Evolutionary conservation across 2,888 invertebrate genomes (phyloP).

Genomic region (Stramonita haemastoma): DNA sequence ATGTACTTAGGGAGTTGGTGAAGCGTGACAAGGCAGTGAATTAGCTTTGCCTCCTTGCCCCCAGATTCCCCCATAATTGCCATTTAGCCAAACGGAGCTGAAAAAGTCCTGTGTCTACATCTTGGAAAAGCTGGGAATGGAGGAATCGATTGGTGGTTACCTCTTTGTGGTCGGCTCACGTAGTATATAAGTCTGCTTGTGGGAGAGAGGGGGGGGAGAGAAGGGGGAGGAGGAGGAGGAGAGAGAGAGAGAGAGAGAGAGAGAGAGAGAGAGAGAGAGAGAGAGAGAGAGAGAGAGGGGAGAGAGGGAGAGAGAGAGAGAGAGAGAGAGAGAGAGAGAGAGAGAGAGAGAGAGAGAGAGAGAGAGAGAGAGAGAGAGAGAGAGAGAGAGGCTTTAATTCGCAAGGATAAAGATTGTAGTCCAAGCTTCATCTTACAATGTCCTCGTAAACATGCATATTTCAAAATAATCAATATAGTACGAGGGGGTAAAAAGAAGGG

Average conservation of each 20-base stretch:
- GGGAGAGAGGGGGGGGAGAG: neutral
- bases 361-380: neutral
- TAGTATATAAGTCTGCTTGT: neutral
- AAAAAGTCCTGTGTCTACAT: neutral
- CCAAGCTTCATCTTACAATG: no score
- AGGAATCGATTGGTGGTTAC: neutral
- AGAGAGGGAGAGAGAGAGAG: neutral
- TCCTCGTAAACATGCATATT: no score
- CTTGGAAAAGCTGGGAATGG: neutral
- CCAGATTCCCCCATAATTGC: neutral
- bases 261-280: neutral
- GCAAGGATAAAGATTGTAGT: no score
- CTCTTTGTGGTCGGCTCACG: neutral
- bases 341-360: no score
- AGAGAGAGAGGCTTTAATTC: neutral
- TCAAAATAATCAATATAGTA: no score
- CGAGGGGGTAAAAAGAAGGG: neutral
- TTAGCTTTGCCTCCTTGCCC: neutral
- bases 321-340: neutral
- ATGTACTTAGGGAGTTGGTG: neutral
- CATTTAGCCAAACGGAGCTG: conserved; percentile 8
- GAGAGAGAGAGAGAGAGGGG: neutral
- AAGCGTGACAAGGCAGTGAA: neutral
- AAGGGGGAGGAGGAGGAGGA: neutral
- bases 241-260: neutral